Evolutionary conservation across 2,888 invertebrate species (phyloP).

Genomic region (Margaritifera margaritifera): DNA sequence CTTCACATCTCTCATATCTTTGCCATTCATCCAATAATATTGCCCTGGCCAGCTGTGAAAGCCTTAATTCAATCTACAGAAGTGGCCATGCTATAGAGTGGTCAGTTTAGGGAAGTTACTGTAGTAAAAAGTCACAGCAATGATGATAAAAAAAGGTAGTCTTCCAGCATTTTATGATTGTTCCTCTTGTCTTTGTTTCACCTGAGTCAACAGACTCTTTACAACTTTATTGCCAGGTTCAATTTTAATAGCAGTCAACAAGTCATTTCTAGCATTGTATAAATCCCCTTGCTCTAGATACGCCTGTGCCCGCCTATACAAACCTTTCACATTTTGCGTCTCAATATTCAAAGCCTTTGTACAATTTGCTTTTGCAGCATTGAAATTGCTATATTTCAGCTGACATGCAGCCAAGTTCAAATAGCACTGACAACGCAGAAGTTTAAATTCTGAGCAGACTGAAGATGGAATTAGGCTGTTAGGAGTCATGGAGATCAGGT

Average conservation of each 20-base stretch:
- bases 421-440: conserved; percentile 75
- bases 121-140: too few relatives aligned
- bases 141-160: too few relatives aligned
- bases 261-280: conserved; percentile 74
- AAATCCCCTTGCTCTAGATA: conserved; percentile 69
- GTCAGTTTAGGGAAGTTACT: too few relatives aligned
- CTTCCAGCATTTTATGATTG: too few relatives aligned
- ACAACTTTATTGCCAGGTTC: conserved; percentile 78
- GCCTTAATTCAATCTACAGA: too few relatives aligned
- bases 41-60: too few relatives aligned
- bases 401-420: conserved; percentile 90
- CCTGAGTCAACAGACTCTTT: conserved; percentile 75
- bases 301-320: conserved; percentile 76
- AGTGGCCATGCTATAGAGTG: too few relatives aligned
- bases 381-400: conserved; percentile 80
- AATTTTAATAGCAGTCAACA: conserved; percentile 79
- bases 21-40: too few relatives aligned
- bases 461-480: conserved; percentile 16
- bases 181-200: too few relatives aligned
- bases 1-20: too few relatives aligned
- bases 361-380: conserved; percentile 80
- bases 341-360: conserved; percentile 74
- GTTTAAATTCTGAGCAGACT: conserved; percentile 23
- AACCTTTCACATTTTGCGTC: conserved; percentile 75
- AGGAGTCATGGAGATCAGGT: conserved; percentile 76